These are phyloP conservation scores for Tenodera sinensis DNA, from an alignment of 2,888 invertebrate species.

Conservation along the genomic window DNA sequence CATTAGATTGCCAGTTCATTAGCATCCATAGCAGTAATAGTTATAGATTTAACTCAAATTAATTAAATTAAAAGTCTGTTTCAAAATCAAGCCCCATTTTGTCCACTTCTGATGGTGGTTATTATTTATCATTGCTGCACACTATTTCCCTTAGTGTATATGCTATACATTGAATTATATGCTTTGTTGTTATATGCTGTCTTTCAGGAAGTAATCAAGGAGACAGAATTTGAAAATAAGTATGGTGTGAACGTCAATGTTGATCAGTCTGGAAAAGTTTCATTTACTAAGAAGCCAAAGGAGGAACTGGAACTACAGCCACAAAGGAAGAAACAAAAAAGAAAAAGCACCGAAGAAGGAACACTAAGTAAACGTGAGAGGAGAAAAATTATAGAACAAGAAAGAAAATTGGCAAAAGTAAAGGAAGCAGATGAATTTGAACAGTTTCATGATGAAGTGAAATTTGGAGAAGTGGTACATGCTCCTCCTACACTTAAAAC, in stretches of 20 bases:
- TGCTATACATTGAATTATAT: too few relatives aligned
- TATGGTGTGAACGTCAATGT: constrained; percentile 57
- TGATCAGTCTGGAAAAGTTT: constrained; percentile 50
- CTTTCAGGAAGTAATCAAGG: constrained; percentile 49
- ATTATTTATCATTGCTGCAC: too few relatives aligned
- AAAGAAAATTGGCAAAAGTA: constrained; percentile 8
- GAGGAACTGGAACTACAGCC: constrained; percentile 52
- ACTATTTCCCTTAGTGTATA: too few relatives aligned
- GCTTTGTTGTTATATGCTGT: not conserved
- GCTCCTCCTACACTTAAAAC: constrained; percentile 64
- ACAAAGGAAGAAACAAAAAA: constrained; percentile 39
- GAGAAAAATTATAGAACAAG: constrained; percentile 55
- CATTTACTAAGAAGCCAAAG: constrained; percentile 48
- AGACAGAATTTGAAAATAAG: constrained; percentile 59
- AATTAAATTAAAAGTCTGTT: too few relatives aligned
- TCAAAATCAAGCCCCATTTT: too few relatives aligned
- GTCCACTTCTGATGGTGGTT: too few relatives aligned
- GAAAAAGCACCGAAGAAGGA: constrained; percentile 38
- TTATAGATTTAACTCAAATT: too few relatives aligned
- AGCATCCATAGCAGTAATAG: too few relatives aligned
- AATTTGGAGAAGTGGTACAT: constrained; percentile 72
- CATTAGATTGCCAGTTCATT: too few relatives aligned
- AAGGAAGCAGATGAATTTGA: constrained; percentile 37
- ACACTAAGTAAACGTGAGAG: constrained; percentile 42
- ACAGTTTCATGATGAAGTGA: constrained; percentile 55